Conservation (phyloP, 2,888 invertebrate genomes). For the Drosophila planitibia region DNA sequence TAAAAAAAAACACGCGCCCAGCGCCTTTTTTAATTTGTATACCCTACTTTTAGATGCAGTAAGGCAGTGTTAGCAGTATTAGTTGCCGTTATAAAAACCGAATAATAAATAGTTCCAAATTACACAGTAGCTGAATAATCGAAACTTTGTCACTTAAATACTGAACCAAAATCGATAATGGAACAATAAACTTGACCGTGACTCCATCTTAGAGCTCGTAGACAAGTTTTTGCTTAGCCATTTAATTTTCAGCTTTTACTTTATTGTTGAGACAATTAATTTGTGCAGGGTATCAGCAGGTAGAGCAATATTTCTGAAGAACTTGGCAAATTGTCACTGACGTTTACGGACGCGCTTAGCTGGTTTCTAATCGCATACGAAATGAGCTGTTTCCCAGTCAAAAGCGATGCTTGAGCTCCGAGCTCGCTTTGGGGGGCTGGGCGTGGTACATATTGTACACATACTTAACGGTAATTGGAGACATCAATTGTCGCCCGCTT, state of each 20-base stretch:
- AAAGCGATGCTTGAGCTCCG: constrained; percentile 11
- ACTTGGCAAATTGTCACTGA: constrained; percentile 55
- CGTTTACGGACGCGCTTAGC: constrained; percentile 72
- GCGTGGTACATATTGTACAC: constrained; percentile 9
- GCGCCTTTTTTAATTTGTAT: constrained; percentile 16
- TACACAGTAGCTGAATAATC: background rate
- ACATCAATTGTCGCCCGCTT: constrained; percentile 45
- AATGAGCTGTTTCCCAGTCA: constrained; percentile 36
- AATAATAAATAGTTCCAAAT: too few species aligned
- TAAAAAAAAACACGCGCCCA: constrained; percentile 39
- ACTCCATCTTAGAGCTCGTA: background rate
- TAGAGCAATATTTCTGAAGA: background rate
- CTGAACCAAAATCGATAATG: background rate
- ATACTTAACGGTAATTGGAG: constrained; percentile 56
- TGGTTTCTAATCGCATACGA: constrained; percentile 59
- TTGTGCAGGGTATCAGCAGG: constrained; percentile 4
- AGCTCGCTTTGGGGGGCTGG: constrained; percentile 27
- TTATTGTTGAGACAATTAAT: too few species aligned
- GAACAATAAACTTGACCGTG: background rate
- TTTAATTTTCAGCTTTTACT: background rate
- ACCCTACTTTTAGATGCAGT: constrained; percentile 5
- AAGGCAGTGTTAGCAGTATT: background rate
- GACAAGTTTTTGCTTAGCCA: background rate
- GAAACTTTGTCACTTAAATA: background rate
- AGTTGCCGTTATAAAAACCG: background rate